phyloP scores from a whole-genome alignment of 2,888 invertebrate species.

The Rambutsinella grinnellia region DNA sequence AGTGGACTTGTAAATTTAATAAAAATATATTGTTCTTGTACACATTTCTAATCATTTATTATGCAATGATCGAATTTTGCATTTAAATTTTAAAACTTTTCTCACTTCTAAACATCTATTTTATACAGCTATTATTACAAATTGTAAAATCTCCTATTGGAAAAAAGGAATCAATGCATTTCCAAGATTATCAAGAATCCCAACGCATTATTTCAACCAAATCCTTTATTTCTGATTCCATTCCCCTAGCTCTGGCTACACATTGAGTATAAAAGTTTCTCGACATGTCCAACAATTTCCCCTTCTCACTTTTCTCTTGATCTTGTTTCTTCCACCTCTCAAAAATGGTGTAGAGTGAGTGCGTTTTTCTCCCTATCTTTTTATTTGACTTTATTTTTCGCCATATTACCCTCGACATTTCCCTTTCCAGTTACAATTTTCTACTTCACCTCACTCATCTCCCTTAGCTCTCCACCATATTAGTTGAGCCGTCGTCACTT shows the following conservation, averaged over 20 bases:
- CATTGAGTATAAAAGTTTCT: background rate
- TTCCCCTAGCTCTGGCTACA: background rate
- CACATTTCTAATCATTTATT: too few relatives aligned
- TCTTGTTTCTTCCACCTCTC: conserved; percentile 7
- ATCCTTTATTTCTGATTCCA: conserved; percentile 30
- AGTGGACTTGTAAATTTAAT: too few relatives aligned
- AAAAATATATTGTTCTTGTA: too few relatives aligned
- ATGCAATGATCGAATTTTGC: too few relatives aligned
- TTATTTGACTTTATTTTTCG: background rate
- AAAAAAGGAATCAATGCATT: too few relatives aligned
- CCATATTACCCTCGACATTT: conserved; percentile 22
- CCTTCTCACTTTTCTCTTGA: background rate
- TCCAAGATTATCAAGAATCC: conserved; percentile 37
- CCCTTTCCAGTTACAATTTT: conserved; percentile 6
- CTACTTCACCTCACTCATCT: background rate
- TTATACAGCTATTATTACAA: too few relatives aligned
- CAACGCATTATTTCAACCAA: too few relatives aligned
- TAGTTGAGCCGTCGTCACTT: background rate
- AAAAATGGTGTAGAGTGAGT: background rate
- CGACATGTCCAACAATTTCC: background rate
- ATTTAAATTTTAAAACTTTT: too few relatives aligned
- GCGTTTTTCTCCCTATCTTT: background rate
- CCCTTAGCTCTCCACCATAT: background rate
- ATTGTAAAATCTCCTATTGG: too few relatives aligned
- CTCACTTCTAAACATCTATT: too few relatives aligned